Base-by-base conservation (phyloP, 2,113 vertebrate species). In the Triplophysa dalaica region DNA sequence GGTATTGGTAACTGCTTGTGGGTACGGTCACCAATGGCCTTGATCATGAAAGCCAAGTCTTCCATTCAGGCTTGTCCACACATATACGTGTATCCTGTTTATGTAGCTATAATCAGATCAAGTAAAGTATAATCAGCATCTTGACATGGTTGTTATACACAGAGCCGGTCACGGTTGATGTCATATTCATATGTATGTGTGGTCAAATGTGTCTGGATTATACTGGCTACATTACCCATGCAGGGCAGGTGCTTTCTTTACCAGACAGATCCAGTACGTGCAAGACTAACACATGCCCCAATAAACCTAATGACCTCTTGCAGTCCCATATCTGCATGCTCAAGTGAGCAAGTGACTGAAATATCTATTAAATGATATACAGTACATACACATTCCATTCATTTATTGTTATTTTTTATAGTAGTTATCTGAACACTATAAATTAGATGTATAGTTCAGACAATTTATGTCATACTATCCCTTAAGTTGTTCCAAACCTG, bases 91-190 rank as follows among this genome's bases (percentile, higher is more conserved):
- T 70, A 66, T 78, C 54, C 62, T 74, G 67, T 61, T 67, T 66
- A 58, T 24, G 58, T 24, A 33, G 4, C 48, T 54, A 63, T 75
- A 66, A 83, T 83, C 19, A 69, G 72, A 79, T 78, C 52, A 11
- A 70, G 60, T 14, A n/a, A 16, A 69, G 19, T 63, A 33, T 63
- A 74, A 74, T 48, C 26, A 67, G 38, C 9, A 26, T 79, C 63
- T 61, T 79, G 54, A 13, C 74, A 70, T 70, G 88, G 85, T 86
- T 88, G 87, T 88, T 89, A 87, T 89, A 87, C 86, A 80, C 87
- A 64, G 79, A 89, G 76, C 81, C 60, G 83, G 87, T 89, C 90
- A 90, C 72, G 85, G 85, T 86, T 88, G 86, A 85, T 83, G 79
- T 86, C 82, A 76, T 72, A 75, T 90, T 86, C 80, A 87, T 86